Evolutionary conservation across 2,888 invertebrate genomes (phyloP), one percentile per base, ranked within the genome.

Genomic region (Hyalella azteca): DNA sequence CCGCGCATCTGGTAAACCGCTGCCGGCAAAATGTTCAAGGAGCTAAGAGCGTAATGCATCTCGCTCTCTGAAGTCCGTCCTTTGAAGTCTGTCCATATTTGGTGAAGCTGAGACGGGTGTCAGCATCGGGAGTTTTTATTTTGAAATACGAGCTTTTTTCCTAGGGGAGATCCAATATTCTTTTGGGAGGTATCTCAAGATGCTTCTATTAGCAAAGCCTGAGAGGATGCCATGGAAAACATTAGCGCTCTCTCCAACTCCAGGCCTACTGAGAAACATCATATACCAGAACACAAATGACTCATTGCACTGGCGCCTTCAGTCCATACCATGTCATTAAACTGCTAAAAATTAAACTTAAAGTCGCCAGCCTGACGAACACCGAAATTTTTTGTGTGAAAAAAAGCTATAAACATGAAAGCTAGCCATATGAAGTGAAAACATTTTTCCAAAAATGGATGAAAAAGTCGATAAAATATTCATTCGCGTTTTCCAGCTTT

Each of bases 161-260:
- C 29, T n/a, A 29, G 26, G 66, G 36, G 66, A 66, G 66, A 66
- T 29, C 66, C 66, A 66, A 66, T 66, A 66, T 66, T 36, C 66
- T 66, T 66, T 36, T 36, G 39, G 66, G 36, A 66, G 36, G 66
- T 36, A 66, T 29, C 66, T 66, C 36, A 36, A 66, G 66, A 66
- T 66, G 66, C 66, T 66, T 66, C 36, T 66, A 66, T 66, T 66
- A 66, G 66, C 36, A 36, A 66, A 66, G 66, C 36, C 66, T 32
- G 66, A n/a, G 36, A 36, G 36, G 29, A 59, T 22, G 66, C 36
- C 32, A 32, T 36, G 66, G 36, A 66, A 66, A 66, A 66, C 32
- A 32, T 36, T 36, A 13, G 32, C n/a, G 29, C 29, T 66, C 66
- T 36, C 19, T 66, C 66, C 13, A 66, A 36, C 29, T 54, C 29